phyloP scores from a whole-genome alignment of 2,113 vertebrate species.

The Tympanuchus pallidicinctus region DNA sequence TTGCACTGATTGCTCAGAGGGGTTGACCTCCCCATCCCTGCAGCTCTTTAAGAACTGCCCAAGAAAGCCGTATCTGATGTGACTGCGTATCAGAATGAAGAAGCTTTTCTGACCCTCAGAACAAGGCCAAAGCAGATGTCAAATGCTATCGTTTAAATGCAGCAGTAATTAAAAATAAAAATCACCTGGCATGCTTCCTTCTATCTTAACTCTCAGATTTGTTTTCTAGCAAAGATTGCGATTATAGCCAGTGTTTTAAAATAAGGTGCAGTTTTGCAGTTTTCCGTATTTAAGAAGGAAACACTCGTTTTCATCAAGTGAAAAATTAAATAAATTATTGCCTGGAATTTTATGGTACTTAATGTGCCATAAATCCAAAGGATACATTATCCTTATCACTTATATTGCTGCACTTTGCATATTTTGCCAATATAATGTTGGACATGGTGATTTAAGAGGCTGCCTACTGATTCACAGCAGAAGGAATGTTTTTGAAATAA shows the following conservation, averaged over 20 bases:
- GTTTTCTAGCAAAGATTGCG: background rate
- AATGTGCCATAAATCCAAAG: background rate
- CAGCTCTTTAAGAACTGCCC: background rate
- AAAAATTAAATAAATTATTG: background rate
- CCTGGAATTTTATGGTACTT: background rate
- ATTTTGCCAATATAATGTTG: background rate
- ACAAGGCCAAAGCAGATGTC: background rate
- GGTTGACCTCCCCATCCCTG: background rate
- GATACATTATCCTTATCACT: background rate
- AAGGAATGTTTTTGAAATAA: background rate
- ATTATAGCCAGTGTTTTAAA: background rate
- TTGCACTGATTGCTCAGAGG: background rate
- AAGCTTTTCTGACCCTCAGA: background rate
- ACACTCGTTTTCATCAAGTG: background rate
- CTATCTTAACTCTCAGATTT: background rate
- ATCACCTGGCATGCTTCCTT: background rate
- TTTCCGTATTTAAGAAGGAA: background rate
- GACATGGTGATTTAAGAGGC: background rate
- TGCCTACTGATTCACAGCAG: background rate
- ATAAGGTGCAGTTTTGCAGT: background rate
- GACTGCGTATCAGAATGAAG: background rate
- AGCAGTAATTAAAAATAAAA: background rate
- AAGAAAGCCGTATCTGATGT: background rate
- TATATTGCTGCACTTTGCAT: background rate
- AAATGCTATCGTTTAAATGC: background rate